Evolutionary conservation across 37 sponge, comb jelly and placozoan species (phyloP), one percentile per base, ranked within the genome.

Genomic region (Agelas oroides): DNA sequence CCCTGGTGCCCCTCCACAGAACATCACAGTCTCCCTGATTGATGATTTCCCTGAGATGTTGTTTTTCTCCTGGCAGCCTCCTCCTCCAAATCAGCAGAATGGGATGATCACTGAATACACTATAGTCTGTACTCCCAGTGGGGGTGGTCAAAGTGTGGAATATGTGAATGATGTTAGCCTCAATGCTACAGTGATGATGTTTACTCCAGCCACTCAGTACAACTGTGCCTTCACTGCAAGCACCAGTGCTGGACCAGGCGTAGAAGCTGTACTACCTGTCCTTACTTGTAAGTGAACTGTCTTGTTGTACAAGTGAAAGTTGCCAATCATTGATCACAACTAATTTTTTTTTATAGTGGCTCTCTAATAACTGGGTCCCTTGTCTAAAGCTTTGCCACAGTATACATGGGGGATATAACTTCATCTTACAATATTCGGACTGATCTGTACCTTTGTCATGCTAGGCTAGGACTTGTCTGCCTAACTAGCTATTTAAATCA

Each of bases 81-180:
- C 37, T 5, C 76, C 60, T 24, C 37, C 37, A 14, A 6, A 1
- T n/a, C 60, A 27, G 21, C 35, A 17, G 14, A 76, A 76, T 57
- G 76, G 76, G 3, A 36, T 5, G 31, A 31, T 76, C 76, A 80
- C 80, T 12, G 36, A 23, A 15, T 80, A 80, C 70, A 46, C 35
- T 13, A 14, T 80, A 16, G 46, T 69, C 80, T 80, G 80, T 28
- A 52, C 35, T 35, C 24, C 46, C 46, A 39, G 25, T 25, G 55
- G 73, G 25, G 6, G 31, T 31, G 76, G 59, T 59, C 37, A 56
- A 21, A 5, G 32, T 31, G 35, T 30, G 17, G 18, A 34, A 27
- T 1, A 32, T 11, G 2, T 25, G 34, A 25, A 2, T 46, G 46
- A 46, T 46, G 46, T 5, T 31, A 27, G 5, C 33, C 35, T 31